Base-by-base conservation (phyloP, 2,888 invertebrate species). In the Leucozona laternaria region DNA sequence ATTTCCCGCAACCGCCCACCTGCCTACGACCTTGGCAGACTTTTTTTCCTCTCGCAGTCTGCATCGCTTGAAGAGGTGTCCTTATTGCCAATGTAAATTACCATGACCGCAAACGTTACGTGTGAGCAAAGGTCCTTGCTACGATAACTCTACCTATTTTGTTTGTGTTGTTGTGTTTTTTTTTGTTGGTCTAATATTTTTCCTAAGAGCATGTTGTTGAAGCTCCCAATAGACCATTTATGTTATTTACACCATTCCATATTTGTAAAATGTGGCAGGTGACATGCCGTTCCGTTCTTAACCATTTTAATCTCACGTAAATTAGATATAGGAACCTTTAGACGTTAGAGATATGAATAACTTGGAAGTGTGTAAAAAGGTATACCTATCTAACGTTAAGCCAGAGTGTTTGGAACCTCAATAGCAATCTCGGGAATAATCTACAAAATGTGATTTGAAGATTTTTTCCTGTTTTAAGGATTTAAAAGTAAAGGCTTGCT, bases 351-450 rank as follows among this genome's bases (percentile, higher is more conserved):
- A 15, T 8, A 53, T 53, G 53, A 25, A 28, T 13, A 53, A 25
- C 22, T 6, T 53, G 25, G 15, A 28, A 53, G 13, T 22, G 22
- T 50, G 2, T 50, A 22, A 4, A 50, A 22, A 22, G 22, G 22
- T 20, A 48, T 1, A n/a, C n/a, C n/a, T n/a, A n/a, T n/a, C n/a
- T n/a, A 17, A 17, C 48, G 22, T 53, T 25, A 4, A 17, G 5
- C 34, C n/a, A 5, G 17, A 34, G 31, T 31, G 10, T n/a, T 57
- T 31, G 0, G 5, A 58, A 20, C 17, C 37, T 58, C 22, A 57
- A 57, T 37, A 20, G 20, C 34, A 20, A 37, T 58, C 58, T 37
- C 58, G 37, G 37, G 37, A 58, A 57, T 57, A 34, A 57, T 57
- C 31, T 57, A 20, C 57, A 13, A 34, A 57, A 34, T 57, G 57